These are phyloP conservation scores for Somateria mollissima DNA, from an alignment of 2,797 vertebrate genomes.

Conservation along the genomic window DNA sequence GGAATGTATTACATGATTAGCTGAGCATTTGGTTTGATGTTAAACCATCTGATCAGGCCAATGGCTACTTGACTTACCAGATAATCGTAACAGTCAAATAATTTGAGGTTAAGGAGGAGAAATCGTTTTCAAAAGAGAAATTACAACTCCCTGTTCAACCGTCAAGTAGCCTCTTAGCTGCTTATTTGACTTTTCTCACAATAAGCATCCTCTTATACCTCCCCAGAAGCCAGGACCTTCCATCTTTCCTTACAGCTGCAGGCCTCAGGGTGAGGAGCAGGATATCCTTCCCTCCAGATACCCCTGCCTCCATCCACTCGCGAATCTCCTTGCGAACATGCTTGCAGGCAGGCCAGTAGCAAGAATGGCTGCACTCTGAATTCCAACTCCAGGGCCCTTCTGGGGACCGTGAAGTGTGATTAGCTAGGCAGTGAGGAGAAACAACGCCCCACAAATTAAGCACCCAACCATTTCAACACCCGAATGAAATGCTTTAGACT, in stretches of 20 bases:
- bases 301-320: rapidly evolving
- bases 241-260: not conserved
- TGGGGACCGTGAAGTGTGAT: not conserved
- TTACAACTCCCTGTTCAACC: not conserved
- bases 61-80: not conserved
- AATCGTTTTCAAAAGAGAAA: not conserved
- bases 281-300: not conserved
- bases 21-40: not conserved
- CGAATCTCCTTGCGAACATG: not conserved
- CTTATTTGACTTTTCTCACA: not conserved
- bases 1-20: not conserved
- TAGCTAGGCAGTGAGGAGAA: not conserved
- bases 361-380: not conserved
- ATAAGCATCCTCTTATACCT: not conserved
- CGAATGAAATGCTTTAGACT: not conserved
- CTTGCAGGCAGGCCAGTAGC: not conserved
- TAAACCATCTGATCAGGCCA: conserved; percentile 8
- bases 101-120: not conserved
- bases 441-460: not conserved
- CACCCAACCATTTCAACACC: not conserved
- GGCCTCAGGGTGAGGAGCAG: not conserved
- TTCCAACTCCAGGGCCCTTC: not conserved
- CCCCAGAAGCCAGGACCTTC: not conserved
- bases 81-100: not conserved
- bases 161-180: not conserved